Percentiles rank a stretch among this genome's conserved stretches.
Evolutionary conservation across 92 coral and sea anemone species (phyloP).

Genomic region (Zoanthus gigantus): DNA sequence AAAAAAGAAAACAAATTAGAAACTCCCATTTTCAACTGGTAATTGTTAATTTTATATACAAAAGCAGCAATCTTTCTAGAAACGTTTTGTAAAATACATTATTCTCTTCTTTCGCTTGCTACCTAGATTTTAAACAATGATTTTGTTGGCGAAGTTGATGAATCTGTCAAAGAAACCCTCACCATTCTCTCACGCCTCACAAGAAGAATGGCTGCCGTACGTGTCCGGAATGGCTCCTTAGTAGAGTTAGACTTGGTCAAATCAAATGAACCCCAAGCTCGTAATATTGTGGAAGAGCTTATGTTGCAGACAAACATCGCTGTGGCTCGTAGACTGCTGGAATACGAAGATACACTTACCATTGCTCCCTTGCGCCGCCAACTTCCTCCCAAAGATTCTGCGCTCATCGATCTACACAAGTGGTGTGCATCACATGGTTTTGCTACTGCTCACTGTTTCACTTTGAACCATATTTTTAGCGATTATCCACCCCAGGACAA

Average conservation of each 20-base stretch:
- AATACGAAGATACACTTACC: constrained; percentile 54
- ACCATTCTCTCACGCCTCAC: constrained; percentile 74
- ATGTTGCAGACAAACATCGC: constrained; percentile 84
- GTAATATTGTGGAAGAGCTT: constrained; percentile 81
- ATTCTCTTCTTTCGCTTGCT: not conserved
- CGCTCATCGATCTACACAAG: constrained; percentile 45
- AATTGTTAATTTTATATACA: too few species aligned
- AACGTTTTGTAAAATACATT: too few species aligned
- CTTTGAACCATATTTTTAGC: constrained; percentile 41
- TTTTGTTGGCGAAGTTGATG: constrained; percentile 37
- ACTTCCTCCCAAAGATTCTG: constrained; percentile 75
- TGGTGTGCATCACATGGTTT: constrained; percentile 72
- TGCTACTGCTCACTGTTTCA: constrained; percentile 57
- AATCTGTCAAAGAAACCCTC: constrained; percentile 58
- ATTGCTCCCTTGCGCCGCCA: constrained; percentile 84
- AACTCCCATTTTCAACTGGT: too few species aligned
- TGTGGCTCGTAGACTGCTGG: constrained; percentile 73
- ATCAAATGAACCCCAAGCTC: constrained; percentile 43
- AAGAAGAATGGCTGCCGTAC: constrained; percentile 78
- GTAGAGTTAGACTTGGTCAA: constrained; percentile 34
- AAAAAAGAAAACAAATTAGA: too few species aligned
- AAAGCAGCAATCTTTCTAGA: too few species aligned
- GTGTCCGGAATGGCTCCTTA: constrained; percentile 71
- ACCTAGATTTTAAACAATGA: constrained; percentile 59
- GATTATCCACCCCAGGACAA: constrained; percentile 30